phyloP scores from a whole-genome alignment of 2,888 invertebrate genomes.

The Scaptomyza parva region DNA sequence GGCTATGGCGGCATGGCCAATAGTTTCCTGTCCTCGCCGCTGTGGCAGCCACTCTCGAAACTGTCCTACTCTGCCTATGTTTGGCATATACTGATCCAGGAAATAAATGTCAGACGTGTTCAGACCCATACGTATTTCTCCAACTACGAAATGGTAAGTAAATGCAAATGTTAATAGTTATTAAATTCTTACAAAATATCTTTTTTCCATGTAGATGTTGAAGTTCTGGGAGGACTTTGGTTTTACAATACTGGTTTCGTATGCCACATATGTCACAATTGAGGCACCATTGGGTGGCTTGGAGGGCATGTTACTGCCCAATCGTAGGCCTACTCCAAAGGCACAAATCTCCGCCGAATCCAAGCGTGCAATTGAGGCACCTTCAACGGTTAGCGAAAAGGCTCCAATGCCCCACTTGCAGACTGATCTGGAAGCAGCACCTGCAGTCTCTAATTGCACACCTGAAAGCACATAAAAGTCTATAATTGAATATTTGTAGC shows the following conservation, averaged over 20 bases:
- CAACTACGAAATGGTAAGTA: constrained; percentile 71
- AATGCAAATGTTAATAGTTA: too few species aligned
- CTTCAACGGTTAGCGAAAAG: neutral
- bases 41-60: constrained; percentile 79
- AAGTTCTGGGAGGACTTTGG: constrained; percentile 79
- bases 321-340: constrained; percentile 14
- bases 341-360: neutral
- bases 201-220: constrained; percentile 47
- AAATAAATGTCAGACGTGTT: constrained; percentile 47
- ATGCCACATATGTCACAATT: constrained; percentile 43
- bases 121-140: constrained; percentile 73
- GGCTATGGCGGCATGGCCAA: constrained; percentile 76
- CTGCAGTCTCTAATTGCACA: neutral
- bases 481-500: neutral
- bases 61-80: constrained; percentile 79
- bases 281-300: constrained; percentile 57
- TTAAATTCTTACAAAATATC: neutral
- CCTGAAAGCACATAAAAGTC: neutral
- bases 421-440: constrained; percentile 11
- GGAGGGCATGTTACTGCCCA: constrained; percentile 43
- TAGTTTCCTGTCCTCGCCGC: constrained; percentile 71
- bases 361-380: neutral
- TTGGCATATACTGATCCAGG: constrained; percentile 71
- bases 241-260: constrained; percentile 58
- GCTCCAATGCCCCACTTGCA: neutral